Evolutionary conservation across 2,113 vertebrate genomes (phyloP), one percentile per base, ranked within the genome.

Genomic region (western clawed frog (Xenopus tropicalis)): DNA sequence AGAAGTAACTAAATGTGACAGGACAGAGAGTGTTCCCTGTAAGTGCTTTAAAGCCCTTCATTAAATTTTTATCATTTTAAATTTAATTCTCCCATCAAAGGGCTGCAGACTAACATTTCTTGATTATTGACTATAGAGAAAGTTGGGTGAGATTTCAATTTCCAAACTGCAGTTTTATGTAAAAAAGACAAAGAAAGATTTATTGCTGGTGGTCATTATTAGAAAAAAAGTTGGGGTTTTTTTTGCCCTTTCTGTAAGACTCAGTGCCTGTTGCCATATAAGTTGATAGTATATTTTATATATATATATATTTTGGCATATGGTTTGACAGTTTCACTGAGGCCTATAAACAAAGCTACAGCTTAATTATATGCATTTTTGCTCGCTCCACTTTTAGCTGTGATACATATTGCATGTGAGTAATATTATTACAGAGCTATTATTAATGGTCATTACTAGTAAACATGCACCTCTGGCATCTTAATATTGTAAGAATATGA

Each of bases 1-100:
- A 79, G 63, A 79, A 80, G 61, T 72, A 66, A 62, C 12, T 25
- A 78, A 71, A 74, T 22, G 44, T 66, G n/a, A 42, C 59, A 80
- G 61, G 77, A 74, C 66, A 46, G 44, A 44, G 77, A 48, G 77
- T 67, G 57, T 65, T 5, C 14, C 73, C 2, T 52, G 21, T 58
- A 65, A 66, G 0, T 81, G 11, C 57, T 83, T 82, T 64, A 51
- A 62, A 9, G 58, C 13, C 64, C 64, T 66, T 66, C 64, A 66
- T 66, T 66, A 66, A 46, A 66, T 23, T 66, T 66, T 66, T 66
- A 66, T 23, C 11, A 19, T 56, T 84, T 80, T 78, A 61, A 79
- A 74, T 78, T 70, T 48, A 61, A 3, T 62, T 46, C 59, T 72
- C 20, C 52, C 66, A 29, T 11, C 0, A 10, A 16, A 68, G 65